phyloP scores from a whole-genome alignment of 2,797 vertebrate genomes.

The Sciurus carolinensis region DNA sequence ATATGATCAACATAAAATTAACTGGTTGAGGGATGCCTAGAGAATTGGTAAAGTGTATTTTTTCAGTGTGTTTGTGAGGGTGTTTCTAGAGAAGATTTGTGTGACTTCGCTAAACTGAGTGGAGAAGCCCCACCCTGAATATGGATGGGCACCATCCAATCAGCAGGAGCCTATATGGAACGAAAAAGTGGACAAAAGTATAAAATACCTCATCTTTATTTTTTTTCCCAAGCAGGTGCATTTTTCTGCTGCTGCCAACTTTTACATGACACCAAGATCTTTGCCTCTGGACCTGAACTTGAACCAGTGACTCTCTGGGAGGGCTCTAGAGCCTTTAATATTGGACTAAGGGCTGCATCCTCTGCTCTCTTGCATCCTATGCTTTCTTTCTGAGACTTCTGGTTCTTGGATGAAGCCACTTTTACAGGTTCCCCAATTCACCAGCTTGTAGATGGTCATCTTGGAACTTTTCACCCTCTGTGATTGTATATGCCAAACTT shows the following conservation, averaged over 20 bases:
- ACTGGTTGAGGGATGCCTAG: not conserved
- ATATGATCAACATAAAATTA: not conserved
- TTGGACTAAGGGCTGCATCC: not conserved
- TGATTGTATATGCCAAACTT: not conserved
- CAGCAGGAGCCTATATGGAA: not conserved
- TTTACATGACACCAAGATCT: not conserved
- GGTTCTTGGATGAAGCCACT: not conserved
- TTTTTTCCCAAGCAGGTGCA: not conserved
- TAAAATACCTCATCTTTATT: too few species aligned
- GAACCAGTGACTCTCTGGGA: not conserved
- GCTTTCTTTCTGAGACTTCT: not conserved
- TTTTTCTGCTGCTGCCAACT: not conserved
- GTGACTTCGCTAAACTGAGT: too few species aligned
- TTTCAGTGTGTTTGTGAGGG: too few species aligned
- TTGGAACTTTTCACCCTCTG: not conserved
- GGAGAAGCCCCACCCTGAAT: not conserved
- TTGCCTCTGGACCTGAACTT: not conserved
- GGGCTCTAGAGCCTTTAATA: too few species aligned
- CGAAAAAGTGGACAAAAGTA: not conserved
- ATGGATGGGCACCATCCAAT: not conserved
- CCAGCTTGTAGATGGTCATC: not conserved
- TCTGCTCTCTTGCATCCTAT: not conserved
- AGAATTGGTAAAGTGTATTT: not conserved
- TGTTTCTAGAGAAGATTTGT: not conserved
- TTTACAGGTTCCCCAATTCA: not conserved